Conservation (phyloP, 2,113 vertebrate species). For the Cynopterus brachyotis region DNA sequence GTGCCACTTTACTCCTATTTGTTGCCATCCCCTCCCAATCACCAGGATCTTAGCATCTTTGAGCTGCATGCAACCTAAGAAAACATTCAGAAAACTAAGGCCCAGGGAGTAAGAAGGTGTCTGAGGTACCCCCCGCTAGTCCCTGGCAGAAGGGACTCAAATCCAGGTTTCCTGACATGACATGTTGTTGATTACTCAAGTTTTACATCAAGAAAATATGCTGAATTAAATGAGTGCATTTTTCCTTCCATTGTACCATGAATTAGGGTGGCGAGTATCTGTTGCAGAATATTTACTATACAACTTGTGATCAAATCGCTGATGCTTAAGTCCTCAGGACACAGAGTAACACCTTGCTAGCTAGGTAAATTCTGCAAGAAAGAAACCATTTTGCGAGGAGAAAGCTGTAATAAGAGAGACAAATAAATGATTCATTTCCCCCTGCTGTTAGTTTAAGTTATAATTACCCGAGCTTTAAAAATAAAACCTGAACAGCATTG, state of each 20-base stretch:
- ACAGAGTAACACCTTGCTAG: not conserved
- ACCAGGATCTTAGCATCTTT: not conserved
- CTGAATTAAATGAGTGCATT: not conserved
- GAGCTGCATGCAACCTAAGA: not conserved
- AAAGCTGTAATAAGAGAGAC: constrained; percentile 17
- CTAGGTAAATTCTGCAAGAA: constrained; percentile 6
- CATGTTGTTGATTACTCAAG: not conserved
- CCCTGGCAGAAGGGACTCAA: not conserved
- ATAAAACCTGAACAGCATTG: constrained; percentile 52
- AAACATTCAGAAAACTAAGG: not conserved
- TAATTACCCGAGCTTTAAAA: constrained; percentile 74
- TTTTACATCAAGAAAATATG: not conserved
- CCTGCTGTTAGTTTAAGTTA: constrained; percentile 48
- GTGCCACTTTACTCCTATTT: not conserved
- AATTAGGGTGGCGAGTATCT: not conserved
- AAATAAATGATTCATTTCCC: constrained; percentile 50
- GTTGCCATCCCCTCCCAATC: not conserved
- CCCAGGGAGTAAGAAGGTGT: fast-evolving
- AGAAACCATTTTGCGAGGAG: not conserved
- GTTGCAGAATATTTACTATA: not conserved
- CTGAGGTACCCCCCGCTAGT: fast-evolving
- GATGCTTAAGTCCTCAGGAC: not conserved
- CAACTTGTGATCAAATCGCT: not conserved
- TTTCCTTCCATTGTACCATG: not conserved
- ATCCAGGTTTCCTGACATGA: not conserved